Conservation (phyloP, 2,888 invertebrate genomes). For the Drosophila koepferae region DNA sequence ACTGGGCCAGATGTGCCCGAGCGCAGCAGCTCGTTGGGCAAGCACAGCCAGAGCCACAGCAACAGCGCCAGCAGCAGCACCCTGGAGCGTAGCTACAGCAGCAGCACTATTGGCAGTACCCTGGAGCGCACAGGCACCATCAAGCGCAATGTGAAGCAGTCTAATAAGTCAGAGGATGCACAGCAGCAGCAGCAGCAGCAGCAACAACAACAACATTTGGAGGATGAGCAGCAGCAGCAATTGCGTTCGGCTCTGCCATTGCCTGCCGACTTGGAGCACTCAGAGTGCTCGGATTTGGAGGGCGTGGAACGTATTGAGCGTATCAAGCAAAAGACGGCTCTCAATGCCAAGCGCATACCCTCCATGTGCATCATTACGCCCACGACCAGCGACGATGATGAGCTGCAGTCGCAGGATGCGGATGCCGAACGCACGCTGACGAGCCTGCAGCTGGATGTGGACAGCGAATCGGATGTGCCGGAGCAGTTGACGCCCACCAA, state of each 20-base stretch:
- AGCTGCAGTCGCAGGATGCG: slow-evolving; percentile 84
- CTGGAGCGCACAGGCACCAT: slow-evolving; percentile 86
- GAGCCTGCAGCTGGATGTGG: slow-evolving; percentile 87
- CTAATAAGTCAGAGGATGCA: slow-evolving; percentile 30
- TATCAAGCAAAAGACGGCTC: slow-evolving; percentile 93
- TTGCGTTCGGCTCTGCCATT: slow-evolving; percentile 70
- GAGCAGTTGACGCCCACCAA: slow-evolving; percentile 71
- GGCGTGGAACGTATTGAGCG: slow-evolving; percentile 95
- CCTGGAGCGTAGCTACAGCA: slow-evolving; percentile 82
- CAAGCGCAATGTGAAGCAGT: slow-evolving; percentile 86
- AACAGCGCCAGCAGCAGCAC: slow-evolving; percentile 85
- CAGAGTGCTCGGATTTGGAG: slow-evolving; percentile 94
- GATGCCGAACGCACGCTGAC: slow-evolving; percentile 74
- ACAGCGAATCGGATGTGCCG: slow-evolving; percentile 34
- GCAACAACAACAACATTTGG: slow-evolving; percentile 39
- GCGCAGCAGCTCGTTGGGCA: slow-evolving; percentile 91
- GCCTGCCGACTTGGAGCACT: slow-evolving; percentile 90
- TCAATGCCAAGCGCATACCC: slow-evolving; percentile 94
- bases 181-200: slow-evolving; percentile 70
- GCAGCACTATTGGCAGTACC: slow-evolving; percentile 85
- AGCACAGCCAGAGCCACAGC: slow-evolving; percentile 86
- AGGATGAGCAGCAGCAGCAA: slow-evolving; percentile 77
- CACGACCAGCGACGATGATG: slow-evolving; percentile 93
- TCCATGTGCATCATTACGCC: slow-evolving; percentile 97
- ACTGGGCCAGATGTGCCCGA: slow-evolving; percentile 92